A percentile compares a stretch with the other conserved stretches of the same genome.
Evolutionary conservation across 2,797 vertebrate species (phyloP).

Genomic region (Acestrorhynchus altus): DNA sequence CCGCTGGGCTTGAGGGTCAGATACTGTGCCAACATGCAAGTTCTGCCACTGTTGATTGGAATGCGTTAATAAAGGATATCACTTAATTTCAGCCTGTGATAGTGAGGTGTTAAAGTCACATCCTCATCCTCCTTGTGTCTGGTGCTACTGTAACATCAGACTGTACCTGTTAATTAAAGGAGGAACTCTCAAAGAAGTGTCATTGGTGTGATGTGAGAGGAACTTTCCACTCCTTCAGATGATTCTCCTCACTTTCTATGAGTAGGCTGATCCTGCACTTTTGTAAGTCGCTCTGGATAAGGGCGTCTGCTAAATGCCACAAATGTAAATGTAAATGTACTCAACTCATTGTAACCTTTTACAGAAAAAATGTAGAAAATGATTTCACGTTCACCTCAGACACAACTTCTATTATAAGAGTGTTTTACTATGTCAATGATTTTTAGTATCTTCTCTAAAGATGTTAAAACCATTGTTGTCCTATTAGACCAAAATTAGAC

Average conservation of each 20-base stretch:
- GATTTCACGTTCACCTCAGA: no score
- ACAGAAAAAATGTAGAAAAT: no score
- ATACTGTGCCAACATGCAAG: slow-evolving; percentile 64
- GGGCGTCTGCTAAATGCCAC: no score
- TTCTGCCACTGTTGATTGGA: slow-evolving; percentile 52
- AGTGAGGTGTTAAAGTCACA: slow-evolving; percentile 52
- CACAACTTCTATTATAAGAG: no score
- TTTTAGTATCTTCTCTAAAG: no score
- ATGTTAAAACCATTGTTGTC: no score
- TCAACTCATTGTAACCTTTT: not conserved
- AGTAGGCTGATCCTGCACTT: no score
- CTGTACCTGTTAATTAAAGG: slow-evolving; percentile 63
- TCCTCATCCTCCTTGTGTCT: slow-evolving; percentile 40
- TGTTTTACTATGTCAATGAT: no score
- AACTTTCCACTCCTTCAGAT: slow-evolving; percentile 30
- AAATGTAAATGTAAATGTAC: no score
- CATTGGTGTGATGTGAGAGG: slow-evolving; percentile 22
- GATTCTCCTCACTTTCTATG: not conserved
- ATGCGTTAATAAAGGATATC: slow-evolving; percentile 53
- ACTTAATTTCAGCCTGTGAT: slow-evolving; percentile 56
- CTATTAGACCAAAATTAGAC: no score
- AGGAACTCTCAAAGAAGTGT: slow-evolving; percentile 40
- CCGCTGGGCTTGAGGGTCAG: slow-evolving; percentile 61
- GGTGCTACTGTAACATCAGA: slow-evolving; percentile 38
- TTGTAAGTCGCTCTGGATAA: no score